Percentiles rank a stretch among this genome's conserved stretches.
Evolutionary conservation across 2,888 invertebrate species (phyloP).

Genomic region (Pterostichus niger): DNA sequence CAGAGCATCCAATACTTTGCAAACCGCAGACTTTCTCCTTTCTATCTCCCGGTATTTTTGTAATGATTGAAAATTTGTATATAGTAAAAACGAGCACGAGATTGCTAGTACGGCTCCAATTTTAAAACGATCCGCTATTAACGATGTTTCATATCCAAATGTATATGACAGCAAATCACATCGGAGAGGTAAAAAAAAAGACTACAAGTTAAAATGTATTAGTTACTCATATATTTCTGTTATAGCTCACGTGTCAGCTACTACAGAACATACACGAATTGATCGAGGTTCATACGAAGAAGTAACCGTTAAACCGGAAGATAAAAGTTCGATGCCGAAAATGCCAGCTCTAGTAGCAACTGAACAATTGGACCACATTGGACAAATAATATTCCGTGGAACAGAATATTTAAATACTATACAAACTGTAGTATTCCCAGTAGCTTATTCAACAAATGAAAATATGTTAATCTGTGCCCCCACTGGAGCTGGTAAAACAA

Average conservation of each 20-base stretch:
- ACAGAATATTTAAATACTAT: constrained; percentile 94
- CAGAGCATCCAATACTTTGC: no score
- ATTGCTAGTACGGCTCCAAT: constrained; percentile 71
- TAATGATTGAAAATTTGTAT: constrained; percentile 65
- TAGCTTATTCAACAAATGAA: constrained; percentile 97
- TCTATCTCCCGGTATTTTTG: constrained; percentile 25
- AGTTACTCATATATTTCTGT: constrained; percentile 14
- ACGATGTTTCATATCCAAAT: constrained; percentile 86
- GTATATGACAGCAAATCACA: constrained; percentile 91
- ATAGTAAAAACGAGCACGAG: constrained; percentile 72
- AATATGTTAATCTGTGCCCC: constrained; percentile 99
- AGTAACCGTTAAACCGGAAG: constrained; percentile 89
- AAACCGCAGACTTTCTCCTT: no score
- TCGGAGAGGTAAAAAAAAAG: constrained; percentile 62
- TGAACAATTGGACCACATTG: constrained; percentile 83
- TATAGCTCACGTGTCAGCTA: background rate
- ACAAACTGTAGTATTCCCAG: constrained; percentile 96
- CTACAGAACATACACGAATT: constrained; percentile 69
- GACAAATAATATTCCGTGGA: constrained; percentile 93
- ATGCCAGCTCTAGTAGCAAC: constrained; percentile 70
- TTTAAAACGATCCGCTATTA: constrained; percentile 71
- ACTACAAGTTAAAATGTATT: background rate
- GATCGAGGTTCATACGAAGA: constrained; percentile 90
- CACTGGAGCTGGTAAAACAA: constrained; percentile 99
- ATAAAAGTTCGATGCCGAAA: constrained; percentile 78